Percentiles rank a stretch among this genome's conserved stretches.
Conservation (phyloP, 2,888 invertebrate genomes). For the Cactoblastis cactorum region DNA sequence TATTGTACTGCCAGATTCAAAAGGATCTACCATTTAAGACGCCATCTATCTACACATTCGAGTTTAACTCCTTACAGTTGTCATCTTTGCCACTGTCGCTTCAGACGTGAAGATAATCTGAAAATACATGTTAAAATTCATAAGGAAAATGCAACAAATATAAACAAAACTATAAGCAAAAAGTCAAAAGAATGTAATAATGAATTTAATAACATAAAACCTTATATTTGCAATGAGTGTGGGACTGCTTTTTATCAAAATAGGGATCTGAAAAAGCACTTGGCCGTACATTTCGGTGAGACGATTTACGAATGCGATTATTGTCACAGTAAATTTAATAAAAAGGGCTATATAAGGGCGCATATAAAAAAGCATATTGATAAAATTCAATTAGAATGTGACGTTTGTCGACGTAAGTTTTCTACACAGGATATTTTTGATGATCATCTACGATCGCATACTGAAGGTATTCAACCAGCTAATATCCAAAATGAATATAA, state of each 20-base stretch:
- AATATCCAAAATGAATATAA: not conserved
- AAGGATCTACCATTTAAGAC: too few relatives aligned
- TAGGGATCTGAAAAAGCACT: not conserved
- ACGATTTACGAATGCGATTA: not conserved
- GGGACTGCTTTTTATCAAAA: not conserved
- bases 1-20: constrained; percentile 11
- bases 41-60: not conserved
- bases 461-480: not conserved
- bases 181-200: not conserved
- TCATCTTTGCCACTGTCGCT: not conserved
- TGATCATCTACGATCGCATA: not conserved
- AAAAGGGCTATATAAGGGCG: not conserved
- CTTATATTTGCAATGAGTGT: not conserved
- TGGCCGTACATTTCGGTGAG: not conserved
- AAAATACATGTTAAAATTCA: not conserved
- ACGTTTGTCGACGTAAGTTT: not conserved
- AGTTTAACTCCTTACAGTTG: not conserved
- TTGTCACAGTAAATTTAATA: not conserved
- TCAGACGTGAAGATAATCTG: not conserved
- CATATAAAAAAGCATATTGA: not conserved
- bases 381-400: not conserved
- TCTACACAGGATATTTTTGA: not conserved
- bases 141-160: not conserved
- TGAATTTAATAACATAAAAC: not conserved
- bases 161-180: not conserved